phyloP scores from a whole-genome alignment of 2,113 vertebrate species.

The Enhydra lutris region DNA sequence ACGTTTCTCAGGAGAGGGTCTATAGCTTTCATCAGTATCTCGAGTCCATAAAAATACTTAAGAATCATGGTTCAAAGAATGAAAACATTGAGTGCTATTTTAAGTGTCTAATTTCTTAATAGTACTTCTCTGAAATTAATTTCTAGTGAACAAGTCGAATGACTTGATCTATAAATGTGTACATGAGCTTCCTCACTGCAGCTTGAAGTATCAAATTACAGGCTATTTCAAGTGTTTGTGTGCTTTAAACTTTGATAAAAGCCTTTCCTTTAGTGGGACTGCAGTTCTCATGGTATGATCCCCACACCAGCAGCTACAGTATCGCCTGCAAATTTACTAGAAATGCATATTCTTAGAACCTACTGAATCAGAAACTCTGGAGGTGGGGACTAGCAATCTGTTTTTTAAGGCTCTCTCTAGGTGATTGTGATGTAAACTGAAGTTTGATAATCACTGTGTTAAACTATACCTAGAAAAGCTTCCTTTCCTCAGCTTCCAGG shows the following conservation, averaged over 20 bases:
- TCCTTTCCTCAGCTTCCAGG: background rate
- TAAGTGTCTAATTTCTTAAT: conserved; percentile 10
- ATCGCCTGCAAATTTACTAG: background rate
- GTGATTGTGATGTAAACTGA: background rate
- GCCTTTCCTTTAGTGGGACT: background rate
- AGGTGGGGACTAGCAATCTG: background rate
- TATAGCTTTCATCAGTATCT: background rate
- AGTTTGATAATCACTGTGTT: background rate
- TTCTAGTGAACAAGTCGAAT: background rate
- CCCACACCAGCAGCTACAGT: background rate
- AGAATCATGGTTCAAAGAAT: background rate
- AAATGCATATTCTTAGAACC: background rate
- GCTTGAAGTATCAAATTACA: background rate
- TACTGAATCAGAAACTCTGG: background rate
- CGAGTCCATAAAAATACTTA: background rate
- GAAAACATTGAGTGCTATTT: background rate
- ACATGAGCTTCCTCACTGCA: background rate
- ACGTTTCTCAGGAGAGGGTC: background rate
- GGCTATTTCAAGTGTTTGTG: background rate
- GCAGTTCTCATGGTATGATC: background rate
- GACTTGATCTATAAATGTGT: background rate
- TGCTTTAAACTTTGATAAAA: background rate
- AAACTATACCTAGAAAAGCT: background rate
- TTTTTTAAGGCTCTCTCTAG: background rate
- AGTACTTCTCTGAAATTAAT: conserved; percentile 7